Conservation (phyloP, 1,140 invertebrate genomes). For the Planococcus citri region DNA sequence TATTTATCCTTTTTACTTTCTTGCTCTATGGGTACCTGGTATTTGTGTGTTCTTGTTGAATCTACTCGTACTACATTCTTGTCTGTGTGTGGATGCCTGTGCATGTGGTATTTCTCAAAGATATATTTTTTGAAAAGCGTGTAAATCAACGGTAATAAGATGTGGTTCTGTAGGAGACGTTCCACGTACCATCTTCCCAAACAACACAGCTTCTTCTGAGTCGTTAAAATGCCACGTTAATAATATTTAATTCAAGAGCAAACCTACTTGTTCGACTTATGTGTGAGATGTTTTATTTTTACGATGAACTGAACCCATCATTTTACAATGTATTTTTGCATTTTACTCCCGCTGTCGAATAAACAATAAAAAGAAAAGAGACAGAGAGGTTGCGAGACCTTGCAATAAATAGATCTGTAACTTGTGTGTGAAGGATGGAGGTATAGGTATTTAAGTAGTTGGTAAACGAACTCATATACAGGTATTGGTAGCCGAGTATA, state of each 20-base stretch:
- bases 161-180: neutral
- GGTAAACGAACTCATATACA: neutral
- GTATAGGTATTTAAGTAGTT: too few species aligned
- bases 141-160: neutral
- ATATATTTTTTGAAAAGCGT: neutral
- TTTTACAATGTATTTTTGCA: neutral
- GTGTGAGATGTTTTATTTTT: neutral
- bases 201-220: too few species aligned
- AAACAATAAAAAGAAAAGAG: neutral
- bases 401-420: neutral
- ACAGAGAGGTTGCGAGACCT: too few species aligned
- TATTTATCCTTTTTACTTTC: neutral
- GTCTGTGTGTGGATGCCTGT: too few species aligned
- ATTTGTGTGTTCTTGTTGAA: too few species aligned
- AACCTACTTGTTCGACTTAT: neutral
- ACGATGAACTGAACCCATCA: neutral
- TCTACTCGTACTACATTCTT: too few species aligned
- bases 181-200: neutral
- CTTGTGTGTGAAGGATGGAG: too few species aligned
- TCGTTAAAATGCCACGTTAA: slow-evolving; percentile 6
- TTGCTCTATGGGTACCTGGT: neutral
- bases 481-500: neutral
- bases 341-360: neutral
- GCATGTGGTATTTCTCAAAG: neutral
- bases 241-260: neutral